Conservation (phyloP, 2,797 vertebrate species). For the Peromyscus eremicus region DNA sequence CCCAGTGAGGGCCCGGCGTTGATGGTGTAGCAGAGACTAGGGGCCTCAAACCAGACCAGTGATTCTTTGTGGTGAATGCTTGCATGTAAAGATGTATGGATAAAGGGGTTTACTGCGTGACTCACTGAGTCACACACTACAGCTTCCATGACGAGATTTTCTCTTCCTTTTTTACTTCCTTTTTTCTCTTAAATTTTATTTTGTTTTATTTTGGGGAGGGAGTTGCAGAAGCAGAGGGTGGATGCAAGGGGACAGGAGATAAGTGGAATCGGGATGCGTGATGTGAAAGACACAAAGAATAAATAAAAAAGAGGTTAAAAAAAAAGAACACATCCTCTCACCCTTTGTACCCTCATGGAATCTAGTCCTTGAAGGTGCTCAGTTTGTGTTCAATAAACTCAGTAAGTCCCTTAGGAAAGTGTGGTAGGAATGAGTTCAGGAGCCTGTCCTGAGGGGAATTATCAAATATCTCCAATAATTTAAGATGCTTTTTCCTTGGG, state of each 20-base stretch:
- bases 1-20: not conserved
- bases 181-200: not conserved
- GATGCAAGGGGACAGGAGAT: not conserved
- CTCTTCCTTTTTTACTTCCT: not conserved
- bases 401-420: constrained; percentile 46
- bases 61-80: not conserved
- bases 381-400: constrained; percentile 22
- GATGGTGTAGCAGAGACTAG: not conserved
- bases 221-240: not conserved
- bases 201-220: not conserved
- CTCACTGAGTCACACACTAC: not conserved
- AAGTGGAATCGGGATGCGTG: not conserved
- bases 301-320: not conserved
- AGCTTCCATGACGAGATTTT: not conserved
- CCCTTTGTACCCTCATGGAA: not conserved
- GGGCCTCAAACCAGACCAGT: not conserved
- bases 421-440: constrained; percentile 33
- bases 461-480: not conserved
- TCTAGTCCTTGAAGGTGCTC: not conserved
- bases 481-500: constrained; percentile 3
- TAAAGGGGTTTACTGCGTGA: not conserved
- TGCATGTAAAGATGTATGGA: not conserved
- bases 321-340: not conserved
- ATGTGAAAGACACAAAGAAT: not conserved
- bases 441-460: not conserved